These are phyloP conservation scores for Bembecia ichneumoniformis DNA, from an alignment of 2,888 invertebrate genomes.

Conservation along the genomic window DNA sequence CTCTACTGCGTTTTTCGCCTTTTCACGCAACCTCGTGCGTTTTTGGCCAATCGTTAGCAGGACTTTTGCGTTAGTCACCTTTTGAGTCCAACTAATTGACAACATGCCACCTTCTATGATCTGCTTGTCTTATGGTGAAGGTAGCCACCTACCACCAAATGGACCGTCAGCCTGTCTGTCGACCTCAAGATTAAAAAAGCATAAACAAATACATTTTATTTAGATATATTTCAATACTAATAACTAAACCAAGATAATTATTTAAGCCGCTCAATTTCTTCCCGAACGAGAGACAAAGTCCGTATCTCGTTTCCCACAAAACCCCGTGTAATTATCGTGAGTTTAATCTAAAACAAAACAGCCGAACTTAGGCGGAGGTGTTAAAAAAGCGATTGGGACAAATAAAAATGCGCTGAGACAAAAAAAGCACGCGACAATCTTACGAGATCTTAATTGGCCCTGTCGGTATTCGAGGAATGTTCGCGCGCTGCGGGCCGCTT, in stretches of 20 bases:
- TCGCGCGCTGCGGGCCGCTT: conserved; percentile 13
- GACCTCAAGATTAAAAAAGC: no score
- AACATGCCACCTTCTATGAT: no score
- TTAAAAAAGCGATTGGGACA: conserved; percentile 36
- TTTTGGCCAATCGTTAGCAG: no score
- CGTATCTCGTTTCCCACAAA: conserved; percentile 27
- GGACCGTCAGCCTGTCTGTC: no score
- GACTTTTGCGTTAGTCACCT: no score
- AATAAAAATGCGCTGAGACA: conserved; percentile 3
- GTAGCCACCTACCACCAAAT: no score
- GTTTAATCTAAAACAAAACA: conserved; percentile 17
- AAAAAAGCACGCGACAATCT: conserved; percentile 42
- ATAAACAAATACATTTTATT: no score
- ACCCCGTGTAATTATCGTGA: conserved; percentile 19
- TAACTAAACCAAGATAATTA: not conserved
- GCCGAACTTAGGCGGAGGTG: conserved; percentile 23
- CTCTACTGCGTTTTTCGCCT: no score
- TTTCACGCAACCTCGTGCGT: no score
- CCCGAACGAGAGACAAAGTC: conserved; percentile 26
- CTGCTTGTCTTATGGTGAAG: no score
- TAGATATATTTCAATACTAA: not conserved
- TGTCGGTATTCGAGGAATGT: conserved; percentile 45
- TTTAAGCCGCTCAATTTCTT: not conserved
- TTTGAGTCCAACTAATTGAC: no score
- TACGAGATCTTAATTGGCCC: conserved; percentile 62